Evolutionary conservation across 2,888 invertebrate genomes (phyloP), one percentile per base, ranked within the genome.

Genomic region (Timandra comae): DNA sequence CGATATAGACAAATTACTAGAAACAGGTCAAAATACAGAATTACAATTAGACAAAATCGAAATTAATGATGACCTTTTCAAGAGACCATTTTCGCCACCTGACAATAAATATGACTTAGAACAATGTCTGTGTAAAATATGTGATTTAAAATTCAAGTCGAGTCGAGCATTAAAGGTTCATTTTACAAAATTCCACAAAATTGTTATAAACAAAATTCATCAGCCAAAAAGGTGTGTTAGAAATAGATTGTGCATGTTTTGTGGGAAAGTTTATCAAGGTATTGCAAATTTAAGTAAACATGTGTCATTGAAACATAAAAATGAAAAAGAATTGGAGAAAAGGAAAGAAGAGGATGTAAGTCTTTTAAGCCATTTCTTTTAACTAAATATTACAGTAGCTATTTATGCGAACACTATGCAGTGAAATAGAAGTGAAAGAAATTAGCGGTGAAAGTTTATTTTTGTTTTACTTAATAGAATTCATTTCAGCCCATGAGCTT

Each of bases 121-220:
- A 1, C 63, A 64, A 19, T 47, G 41, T 6, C 47, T 55, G 16
- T 82, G 81, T 33, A 66, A 69, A 35, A 50, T 67, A 34, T 82
- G 82, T 35, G 30, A 69, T 1, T 71, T 49, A 30, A 51, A 53
- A 12, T 79, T 64, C 35, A 38, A 43, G 4, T 52, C 29, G 11
- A 8, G 41, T 0, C 49, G 29, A 33, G 51, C 57, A 2, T 34
- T 82, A 5, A 67, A 63, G 29, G 45, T 62, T 9, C 82, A 82
- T 49, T 56, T 62, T 2, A 23, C 33, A 0, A 65, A 44, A 29
- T 12, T 20, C 1, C 81, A 80, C 46, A 52, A 61, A 5, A 16
- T 16, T 5, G 1, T 46, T 61, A 3, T 52, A 43, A 46, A 48
- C 63, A n/a, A n/a, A n/a, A n/a, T n/a, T n/a, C n/a, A n/a, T n/a